Percentiles rank a stretch among this genome's conserved stretches.
Evolutionary conservation across 1,140 invertebrate species (phyloP).

Genomic region (Papilio xuthus): DNA sequence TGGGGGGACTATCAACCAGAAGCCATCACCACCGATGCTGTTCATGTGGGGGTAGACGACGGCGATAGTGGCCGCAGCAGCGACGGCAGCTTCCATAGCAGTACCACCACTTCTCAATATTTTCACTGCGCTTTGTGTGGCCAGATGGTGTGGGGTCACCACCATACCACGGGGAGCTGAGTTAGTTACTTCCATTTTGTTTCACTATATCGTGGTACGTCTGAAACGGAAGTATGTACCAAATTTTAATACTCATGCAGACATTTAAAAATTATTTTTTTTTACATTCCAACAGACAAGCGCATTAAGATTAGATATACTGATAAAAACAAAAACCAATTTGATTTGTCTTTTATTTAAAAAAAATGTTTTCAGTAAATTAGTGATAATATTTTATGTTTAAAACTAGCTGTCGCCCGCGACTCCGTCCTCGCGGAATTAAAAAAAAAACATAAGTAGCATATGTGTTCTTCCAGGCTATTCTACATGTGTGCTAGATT

Average conservation of each 20-base stretch:
- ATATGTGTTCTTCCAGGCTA: no score
- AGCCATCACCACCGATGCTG: conserved; percentile 70
- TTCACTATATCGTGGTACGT: conserved; percentile 10
- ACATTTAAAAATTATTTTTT: conserved; percentile 13
- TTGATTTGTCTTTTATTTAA: not conserved
- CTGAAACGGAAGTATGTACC: conserved; percentile 35
- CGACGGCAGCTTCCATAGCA: conserved; percentile 71
- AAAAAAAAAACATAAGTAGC: no score
- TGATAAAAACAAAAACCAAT: not conserved
- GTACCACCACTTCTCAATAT: conserved; percentile 70
- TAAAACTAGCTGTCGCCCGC: no score
- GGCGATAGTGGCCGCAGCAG: conserved; percentile 69
- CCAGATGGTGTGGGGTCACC: conserved; percentile 74
- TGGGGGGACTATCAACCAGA: conserved; percentile 73
- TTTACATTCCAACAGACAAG: not conserved
- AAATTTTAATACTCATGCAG: not conserved
- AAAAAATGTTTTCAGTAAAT: not conserved
- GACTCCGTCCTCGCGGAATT: no score
- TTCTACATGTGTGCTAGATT: no score
- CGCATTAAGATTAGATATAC: not conserved
- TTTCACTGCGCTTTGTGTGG: conserved; percentile 65
- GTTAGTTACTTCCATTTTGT: conserved; percentile 58
- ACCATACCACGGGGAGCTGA: conserved; percentile 66
- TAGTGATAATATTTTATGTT: not conserved
- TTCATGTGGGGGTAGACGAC: conserved; percentile 75